Evolutionary conservation across 2,888 invertebrate genomes (phyloP).

Genomic region (Carterocephalus palaemon): DNA sequence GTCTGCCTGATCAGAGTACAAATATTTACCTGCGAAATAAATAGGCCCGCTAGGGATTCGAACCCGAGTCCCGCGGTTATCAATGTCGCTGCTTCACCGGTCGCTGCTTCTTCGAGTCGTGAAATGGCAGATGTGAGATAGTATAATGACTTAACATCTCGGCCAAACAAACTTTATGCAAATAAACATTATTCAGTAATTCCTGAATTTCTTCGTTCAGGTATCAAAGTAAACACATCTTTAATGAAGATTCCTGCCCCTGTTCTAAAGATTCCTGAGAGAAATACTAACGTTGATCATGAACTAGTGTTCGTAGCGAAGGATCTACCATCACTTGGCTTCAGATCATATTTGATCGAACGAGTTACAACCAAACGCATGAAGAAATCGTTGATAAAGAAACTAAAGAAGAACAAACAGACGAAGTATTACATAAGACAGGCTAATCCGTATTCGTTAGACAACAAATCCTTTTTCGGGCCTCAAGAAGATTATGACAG

Average conservation of each 20-base stretch:
- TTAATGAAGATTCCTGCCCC: conserved; percentile 79
- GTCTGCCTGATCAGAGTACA: not conserved
- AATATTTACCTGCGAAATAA: conserved; percentile 24
- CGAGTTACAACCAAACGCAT: conserved; percentile 10
- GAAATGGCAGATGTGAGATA: too few species aligned
- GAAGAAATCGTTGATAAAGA: conserved; percentile 42
- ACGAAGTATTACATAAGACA: conserved; percentile 45
- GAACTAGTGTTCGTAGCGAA: conserved; percentile 85
- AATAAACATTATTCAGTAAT: too few species aligned
- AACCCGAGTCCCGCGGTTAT: too few species aligned
- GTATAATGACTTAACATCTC: too few species aligned
- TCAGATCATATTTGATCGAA: conserved; percentile 78
- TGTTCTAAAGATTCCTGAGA: conserved; percentile 74
- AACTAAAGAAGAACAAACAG: conserved; percentile 39
- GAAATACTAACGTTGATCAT: conserved; percentile 74
- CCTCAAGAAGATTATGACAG: conserved; percentile 36
- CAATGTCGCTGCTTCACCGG: too few species aligned
- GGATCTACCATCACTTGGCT: conserved; percentile 84
- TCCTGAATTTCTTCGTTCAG: conserved; percentile 42
- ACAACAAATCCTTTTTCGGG: conserved; percentile 33
- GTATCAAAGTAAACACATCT: conserved; percentile 76
- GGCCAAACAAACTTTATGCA: too few species aligned
- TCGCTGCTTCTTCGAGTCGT: too few species aligned
- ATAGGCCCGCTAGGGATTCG: too few species aligned
- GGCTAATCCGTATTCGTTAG: conserved; percentile 31